These are phyloP conservation scores for Peromyscus leucopus DNA, from an alignment of 2,113 vertebrate genomes.

Conservation along the genomic window DNA sequence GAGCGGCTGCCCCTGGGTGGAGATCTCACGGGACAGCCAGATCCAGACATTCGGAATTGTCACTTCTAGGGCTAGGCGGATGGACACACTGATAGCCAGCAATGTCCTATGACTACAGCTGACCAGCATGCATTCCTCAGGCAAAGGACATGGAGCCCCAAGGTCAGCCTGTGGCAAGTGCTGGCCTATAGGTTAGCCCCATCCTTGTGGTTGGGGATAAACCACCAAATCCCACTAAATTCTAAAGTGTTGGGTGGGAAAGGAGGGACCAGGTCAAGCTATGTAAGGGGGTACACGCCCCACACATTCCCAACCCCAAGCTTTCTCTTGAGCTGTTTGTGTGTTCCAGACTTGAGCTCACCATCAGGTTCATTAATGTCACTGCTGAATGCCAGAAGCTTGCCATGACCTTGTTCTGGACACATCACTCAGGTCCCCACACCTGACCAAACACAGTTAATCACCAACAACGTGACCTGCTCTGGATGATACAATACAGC, in stretches of 20 bases:
- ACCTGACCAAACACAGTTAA: not conserved
- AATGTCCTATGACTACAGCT: not conserved
- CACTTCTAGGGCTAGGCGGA: not conserved
- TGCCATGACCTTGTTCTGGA: not conserved
- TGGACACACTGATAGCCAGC: fast-evolving
- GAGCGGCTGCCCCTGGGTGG: not conserved
- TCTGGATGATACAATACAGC: not conserved
- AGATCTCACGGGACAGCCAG: not conserved
- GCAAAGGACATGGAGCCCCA: not conserved
- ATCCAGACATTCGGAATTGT: not conserved
- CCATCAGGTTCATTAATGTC: not conserved
- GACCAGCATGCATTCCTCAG: not conserved
- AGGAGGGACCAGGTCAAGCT: not conserved
- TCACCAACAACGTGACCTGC: not conserved
- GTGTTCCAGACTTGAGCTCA: not conserved
- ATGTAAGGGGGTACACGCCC: not conserved
- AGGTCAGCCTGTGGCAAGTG: not conserved
- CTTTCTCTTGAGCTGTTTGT: not conserved
- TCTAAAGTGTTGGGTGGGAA: not conserved
- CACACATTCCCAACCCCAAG: not conserved
- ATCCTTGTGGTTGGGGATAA: not conserved
- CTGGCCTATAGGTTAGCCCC: not conserved
- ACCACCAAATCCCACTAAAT: not conserved
- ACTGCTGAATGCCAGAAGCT: not conserved
- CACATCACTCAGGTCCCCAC: not conserved